A percentile compares a stretch with the other conserved stretches of the same genome.
phyloP scores from a whole-genome alignment of 2,797 vertebrate genomes.

The Cetoscarus ocellatus region DNA sequence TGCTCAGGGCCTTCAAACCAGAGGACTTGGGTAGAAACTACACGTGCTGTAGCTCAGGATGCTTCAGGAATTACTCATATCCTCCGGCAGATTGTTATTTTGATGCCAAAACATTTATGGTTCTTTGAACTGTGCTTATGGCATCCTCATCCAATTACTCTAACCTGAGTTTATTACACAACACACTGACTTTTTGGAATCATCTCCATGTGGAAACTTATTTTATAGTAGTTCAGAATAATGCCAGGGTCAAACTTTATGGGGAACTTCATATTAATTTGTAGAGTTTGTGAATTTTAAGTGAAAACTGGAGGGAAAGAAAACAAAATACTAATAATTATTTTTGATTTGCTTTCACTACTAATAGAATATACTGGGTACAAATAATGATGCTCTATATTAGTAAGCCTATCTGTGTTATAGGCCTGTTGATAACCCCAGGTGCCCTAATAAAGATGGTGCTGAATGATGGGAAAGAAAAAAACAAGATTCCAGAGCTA shows the following conservation, averaged over 20 bases:
- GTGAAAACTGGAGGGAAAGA: neutral
- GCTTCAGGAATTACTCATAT: constrained; percentile 23
- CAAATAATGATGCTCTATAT: constrained; percentile 14
- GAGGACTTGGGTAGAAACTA: constrained; percentile 17
- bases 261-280: constrained; percentile 4
- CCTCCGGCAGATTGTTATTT: constrained; percentile 16
- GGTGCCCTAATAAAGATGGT: constrained; percentile 32
- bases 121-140: constrained; percentile 44
- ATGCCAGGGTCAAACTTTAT: constrained; percentile 3
- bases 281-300: neutral
- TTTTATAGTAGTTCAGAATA: constrained; percentile 8
- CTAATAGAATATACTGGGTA: neutral
- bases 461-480: constrained; percentile 52
- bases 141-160: constrained; percentile 24
- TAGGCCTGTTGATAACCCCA: constrained; percentile 3
- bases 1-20: constrained; percentile 1
- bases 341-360: constrained; percentile 4
- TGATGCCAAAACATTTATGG: constrained; percentile 26
- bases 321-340: neutral
- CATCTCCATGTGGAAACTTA: constrained; percentile 22
- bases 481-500: constrained; percentile 53
- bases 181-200: constrained; percentile 18
- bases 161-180: constrained; percentile 17
- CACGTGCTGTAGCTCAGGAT: constrained; percentile 27
- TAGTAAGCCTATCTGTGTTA: neutral